Evolutionary conservation across 2,888 invertebrate genomes (phyloP).

Genomic region (Orthosia incerta): DNA sequence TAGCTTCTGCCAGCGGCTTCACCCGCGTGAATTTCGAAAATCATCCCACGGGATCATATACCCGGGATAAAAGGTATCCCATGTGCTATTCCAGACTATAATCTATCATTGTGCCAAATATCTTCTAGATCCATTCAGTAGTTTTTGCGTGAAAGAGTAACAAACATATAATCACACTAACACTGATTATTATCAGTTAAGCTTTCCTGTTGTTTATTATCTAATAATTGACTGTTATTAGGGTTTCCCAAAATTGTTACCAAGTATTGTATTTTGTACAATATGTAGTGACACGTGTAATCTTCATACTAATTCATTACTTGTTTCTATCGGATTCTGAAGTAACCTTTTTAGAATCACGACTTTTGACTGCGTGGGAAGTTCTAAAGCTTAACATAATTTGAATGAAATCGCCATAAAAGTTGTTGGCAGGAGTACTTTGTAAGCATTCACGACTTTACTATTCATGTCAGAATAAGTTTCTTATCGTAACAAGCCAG

Average conservation of each 20-base stretch:
- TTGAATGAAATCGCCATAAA: constrained; percentile 60
- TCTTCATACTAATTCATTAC: neutral
- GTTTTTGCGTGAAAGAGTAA: too few species aligned
- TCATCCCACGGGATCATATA: too few species aligned
- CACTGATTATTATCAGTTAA: too few species aligned
- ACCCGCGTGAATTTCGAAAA: too few species aligned
- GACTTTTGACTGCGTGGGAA: constrained; percentile 58
- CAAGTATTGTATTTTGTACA: neutral
- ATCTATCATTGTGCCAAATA: too few species aligned
- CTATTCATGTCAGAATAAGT: constrained; percentile 46
- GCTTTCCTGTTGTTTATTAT: too few species aligned
- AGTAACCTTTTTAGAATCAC: constrained; percentile 60
- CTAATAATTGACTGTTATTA: neutral
- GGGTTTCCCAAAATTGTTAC: neutral
- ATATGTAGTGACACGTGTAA: neutral
- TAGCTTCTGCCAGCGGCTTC: too few species aligned
- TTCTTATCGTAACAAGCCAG: constrained; percentile 29
- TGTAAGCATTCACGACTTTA: constrained; percentile 46
- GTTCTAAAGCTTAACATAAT: constrained; percentile 49
- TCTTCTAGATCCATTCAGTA: too few species aligned
- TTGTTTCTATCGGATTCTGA: constrained; percentile 25
- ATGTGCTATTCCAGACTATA: too few species aligned
- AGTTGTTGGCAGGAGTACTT: constrained; percentile 46
- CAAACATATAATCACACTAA: too few species aligned
- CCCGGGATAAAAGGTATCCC: too few species aligned